phyloP scores from a whole-genome alignment of 2,888 invertebrate genomes.

The Phlogophora meticulosa region DNA sequence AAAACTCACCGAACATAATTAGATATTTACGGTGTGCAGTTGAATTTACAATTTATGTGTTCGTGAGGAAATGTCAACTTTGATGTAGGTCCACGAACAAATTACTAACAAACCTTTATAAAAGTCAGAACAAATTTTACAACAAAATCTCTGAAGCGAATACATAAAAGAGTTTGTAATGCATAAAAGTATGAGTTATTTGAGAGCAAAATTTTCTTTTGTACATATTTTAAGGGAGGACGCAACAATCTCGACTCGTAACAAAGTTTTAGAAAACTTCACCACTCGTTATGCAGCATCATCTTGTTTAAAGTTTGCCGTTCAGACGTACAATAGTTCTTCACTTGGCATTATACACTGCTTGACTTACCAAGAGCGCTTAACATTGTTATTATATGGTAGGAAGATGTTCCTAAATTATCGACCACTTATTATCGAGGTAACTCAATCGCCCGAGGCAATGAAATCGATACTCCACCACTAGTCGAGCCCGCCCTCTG shows the following conservation, averaged over 20 bases:
- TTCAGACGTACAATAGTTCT: conserved; percentile 58
- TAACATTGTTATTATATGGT: conserved; percentile 53
- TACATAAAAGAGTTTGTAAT: conserved; percentile 64
- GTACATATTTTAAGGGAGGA: conserved; percentile 60
- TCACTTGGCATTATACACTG: conserved; percentile 14
- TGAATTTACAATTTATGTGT: conserved; percentile 43
- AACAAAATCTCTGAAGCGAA: conserved; percentile 64
- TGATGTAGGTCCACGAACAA: conserved; percentile 48
- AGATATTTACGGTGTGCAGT: conserved; percentile 41
- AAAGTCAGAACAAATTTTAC: conserved; percentile 61
- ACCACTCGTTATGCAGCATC: conserved; percentile 67
- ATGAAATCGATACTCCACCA: conserved; percentile 71
- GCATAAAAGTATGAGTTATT: conserved; percentile 62
- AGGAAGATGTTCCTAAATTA: conserved; percentile 80
- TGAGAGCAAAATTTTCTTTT: conserved; percentile 54
- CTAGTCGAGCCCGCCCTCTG: conserved; percentile 54
- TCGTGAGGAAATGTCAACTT: conserved; percentile 45
- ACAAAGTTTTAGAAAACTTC: conserved; percentile 66
- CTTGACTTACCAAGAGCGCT: conserved; percentile 45
- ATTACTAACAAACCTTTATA: conserved; percentile 54
- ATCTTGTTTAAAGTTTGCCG: conserved; percentile 73
- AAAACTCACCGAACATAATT: conserved; percentile 33
- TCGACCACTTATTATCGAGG: conserved; percentile 79
- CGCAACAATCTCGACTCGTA: conserved; percentile 61
- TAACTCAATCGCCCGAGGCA: conserved; percentile 80